Percentiles rank a stretch among this genome's conserved stretches.
Conservation (phyloP, 2,113 vertebrate genomes). For the Melanocharis versteri region DNA sequence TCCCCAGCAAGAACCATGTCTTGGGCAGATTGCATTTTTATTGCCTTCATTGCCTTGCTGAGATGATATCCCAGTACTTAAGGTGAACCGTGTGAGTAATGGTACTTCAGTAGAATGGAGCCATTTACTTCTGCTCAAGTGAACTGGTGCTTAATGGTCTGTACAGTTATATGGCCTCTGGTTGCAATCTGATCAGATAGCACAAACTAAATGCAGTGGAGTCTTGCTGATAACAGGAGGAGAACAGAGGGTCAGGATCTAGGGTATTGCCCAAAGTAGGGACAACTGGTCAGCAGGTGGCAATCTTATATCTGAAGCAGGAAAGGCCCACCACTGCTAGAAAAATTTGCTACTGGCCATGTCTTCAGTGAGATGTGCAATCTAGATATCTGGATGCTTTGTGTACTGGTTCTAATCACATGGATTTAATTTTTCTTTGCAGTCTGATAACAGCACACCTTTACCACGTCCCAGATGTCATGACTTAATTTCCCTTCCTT, state of each 20-base stretch:
- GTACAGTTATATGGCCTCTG: slow-evolving; percentile 32
- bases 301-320: slow-evolving; percentile 21
- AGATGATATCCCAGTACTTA: background rate
- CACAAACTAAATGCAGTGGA: background rate
- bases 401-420: background rate
- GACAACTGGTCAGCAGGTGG: background rate
- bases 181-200: slow-evolving; percentile 22
- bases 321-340: background rate
- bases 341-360: background rate
- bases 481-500: background rate
- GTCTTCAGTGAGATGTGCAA: background rate
- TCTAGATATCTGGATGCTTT: background rate
- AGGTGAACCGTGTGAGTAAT: slow-evolving; percentile 17
- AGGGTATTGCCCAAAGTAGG: background rate
- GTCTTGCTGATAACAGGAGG: background rate
- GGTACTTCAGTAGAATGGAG: slow-evolving; percentile 15
- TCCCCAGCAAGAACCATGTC: slow-evolving; percentile 38
- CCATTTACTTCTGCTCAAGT: slow-evolving; percentile 28
- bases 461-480: background rate
- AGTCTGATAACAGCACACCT: background rate
- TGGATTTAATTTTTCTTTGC: background rate
- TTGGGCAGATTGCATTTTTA: slow-evolving; percentile 30
- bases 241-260: background rate
- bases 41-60: slow-evolving; percentile 17
- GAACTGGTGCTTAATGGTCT: slow-evolving; percentile 53